These are phyloP conservation scores for Matsumyia berberina DNA, from an alignment of 2,888 invertebrate species.

Conservation along the genomic window DNA sequence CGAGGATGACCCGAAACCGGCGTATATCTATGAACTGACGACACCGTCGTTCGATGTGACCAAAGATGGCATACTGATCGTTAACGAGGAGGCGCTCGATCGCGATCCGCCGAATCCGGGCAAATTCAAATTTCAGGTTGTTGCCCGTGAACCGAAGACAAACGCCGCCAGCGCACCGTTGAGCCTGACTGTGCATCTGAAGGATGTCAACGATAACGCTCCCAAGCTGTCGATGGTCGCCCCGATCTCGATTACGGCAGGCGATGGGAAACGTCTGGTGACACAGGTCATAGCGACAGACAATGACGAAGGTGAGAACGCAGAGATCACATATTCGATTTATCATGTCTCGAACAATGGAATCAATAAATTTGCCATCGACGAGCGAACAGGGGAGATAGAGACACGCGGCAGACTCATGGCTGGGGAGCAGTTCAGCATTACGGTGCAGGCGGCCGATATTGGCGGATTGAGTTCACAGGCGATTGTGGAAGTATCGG, in stretches of 20 bases:
- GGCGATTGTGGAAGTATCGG: conserved; percentile 93
- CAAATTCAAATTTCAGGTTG: conserved; percentile 94
- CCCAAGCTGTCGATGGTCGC: conserved; percentile 91
- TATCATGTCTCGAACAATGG: conserved; percentile 97
- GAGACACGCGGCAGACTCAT: conserved; percentile 91
- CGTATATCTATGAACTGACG: conserved; percentile 93
- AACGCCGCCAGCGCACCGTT: conserved; percentile 93
- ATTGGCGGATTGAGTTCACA: conserved; percentile 92
- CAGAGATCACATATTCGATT: conserved; percentile 92
- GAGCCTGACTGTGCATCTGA: conserved; percentile 90
- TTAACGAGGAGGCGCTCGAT: conserved; percentile 93
- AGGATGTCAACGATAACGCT: conserved; percentile 94
- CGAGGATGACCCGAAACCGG: conserved; percentile 91
- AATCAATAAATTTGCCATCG: conserved; percentile 92
- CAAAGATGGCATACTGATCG: conserved; percentile 89
- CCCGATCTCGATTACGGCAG: conserved; percentile 93
- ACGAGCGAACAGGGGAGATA: conserved; percentile 91
- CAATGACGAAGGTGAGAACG: conserved; percentile 94
- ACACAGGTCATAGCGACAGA: conserved; percentile 91
- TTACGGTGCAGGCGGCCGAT: conserved; percentile 93
- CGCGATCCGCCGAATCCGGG: conserved; percentile 94
- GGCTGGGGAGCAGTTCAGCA: conserved; percentile 95
- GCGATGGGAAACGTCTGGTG: conserved; percentile 88
- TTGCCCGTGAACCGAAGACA: conserved; percentile 92
- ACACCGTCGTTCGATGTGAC: conserved; percentile 93